Evolutionary conservation across 2,797 vertebrate genomes (phyloP).

Genomic region (Acanthurus lineatus): DNA sequence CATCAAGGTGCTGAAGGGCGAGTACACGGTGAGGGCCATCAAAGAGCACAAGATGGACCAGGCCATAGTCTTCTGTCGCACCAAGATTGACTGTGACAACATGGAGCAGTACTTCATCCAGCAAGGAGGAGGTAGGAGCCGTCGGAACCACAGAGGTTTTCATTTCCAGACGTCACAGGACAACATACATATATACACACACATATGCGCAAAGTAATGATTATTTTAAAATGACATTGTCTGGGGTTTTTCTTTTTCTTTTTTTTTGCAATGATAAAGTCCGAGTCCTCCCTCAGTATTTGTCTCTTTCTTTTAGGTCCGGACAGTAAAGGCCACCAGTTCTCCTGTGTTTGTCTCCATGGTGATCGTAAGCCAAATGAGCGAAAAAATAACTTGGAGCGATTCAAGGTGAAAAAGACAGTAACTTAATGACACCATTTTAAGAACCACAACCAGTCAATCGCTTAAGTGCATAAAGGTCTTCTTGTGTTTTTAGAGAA

Average conservation of each 20-base stretch:
- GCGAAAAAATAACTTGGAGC: slow-evolving; percentile 95
- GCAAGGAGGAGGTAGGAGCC: slow-evolving; percentile 92
- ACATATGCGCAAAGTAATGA: not conserved
- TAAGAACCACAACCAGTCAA: not conserved
- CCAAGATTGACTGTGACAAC: slow-evolving; percentile 99
- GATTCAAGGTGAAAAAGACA: slow-evolving; percentile 91
- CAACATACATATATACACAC: not conserved
- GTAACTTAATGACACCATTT: not conserved
- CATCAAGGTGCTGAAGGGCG: slow-evolving; percentile 97
- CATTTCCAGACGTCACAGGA: not conserved
- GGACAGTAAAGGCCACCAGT: slow-evolving; percentile 93
- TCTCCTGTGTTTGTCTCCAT: slow-evolving; percentile 98
- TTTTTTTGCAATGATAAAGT: not conserved
- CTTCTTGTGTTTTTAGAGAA: slow-evolving; percentile 83
- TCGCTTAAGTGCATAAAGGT: not conserved
- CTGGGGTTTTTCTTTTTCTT: too few species aligned
- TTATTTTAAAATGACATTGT: too few species aligned
- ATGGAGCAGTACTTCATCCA: slow-evolving; percentile 97
- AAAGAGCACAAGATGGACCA: slow-evolving; percentile 99
- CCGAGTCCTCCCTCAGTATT: not conserved
- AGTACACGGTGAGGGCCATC: slow-evolving; percentile 93
- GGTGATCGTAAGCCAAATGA: slow-evolving; percentile 97
- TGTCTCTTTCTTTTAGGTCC: slow-evolving; percentile 86
- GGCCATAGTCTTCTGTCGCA: slow-evolving; percentile 98
- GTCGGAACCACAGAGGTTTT: not conserved